phyloP scores from a whole-genome alignment of 2,888 invertebrate genomes.

The Drosophila eohydei region DNA sequence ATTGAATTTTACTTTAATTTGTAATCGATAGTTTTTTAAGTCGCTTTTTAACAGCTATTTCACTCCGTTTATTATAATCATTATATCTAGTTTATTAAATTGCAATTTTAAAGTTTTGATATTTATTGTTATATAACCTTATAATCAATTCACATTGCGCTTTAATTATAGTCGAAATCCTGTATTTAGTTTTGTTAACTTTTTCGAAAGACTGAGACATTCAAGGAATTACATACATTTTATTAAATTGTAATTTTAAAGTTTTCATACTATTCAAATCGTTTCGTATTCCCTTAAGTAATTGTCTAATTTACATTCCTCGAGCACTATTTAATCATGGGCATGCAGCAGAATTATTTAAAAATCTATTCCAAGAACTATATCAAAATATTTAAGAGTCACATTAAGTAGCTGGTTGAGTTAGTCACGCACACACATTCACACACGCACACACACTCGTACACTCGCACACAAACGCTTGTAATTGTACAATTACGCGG shows the following conservation, averaged over 20 bases:
- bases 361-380: slow-evolving; percentile 58
- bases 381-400: slow-evolving; percentile 35
- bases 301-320: not conserved
- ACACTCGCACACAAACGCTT: slow-evolving; percentile 29
- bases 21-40: too few relatives aligned
- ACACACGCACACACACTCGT: slow-evolving; percentile 6
- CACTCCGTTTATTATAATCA: too few relatives aligned
- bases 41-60: too few relatives aligned
- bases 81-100: not conserved
- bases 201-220: too few relatives aligned
- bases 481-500: slow-evolving; percentile 80
- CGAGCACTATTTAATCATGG: slow-evolving; percentile 22
- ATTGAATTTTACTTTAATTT: too few relatives aligned
- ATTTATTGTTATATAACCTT: too few relatives aligned
- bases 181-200: too few relatives aligned
- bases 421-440: slow-evolving; percentile 42
- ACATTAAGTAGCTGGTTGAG: slow-evolving; percentile 22
- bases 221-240: not conserved
- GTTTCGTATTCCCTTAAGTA: not conserved
- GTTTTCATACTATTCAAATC: not conserved
- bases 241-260: not conserved
- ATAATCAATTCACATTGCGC: too few relatives aligned
- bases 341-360: slow-evolving; percentile 41
- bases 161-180: too few relatives aligned
- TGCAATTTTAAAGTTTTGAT: too few relatives aligned